phyloP scores from a whole-genome alignment of 2,113 vertebrate species.

The Thinocorus orbignyianus region DNA sequence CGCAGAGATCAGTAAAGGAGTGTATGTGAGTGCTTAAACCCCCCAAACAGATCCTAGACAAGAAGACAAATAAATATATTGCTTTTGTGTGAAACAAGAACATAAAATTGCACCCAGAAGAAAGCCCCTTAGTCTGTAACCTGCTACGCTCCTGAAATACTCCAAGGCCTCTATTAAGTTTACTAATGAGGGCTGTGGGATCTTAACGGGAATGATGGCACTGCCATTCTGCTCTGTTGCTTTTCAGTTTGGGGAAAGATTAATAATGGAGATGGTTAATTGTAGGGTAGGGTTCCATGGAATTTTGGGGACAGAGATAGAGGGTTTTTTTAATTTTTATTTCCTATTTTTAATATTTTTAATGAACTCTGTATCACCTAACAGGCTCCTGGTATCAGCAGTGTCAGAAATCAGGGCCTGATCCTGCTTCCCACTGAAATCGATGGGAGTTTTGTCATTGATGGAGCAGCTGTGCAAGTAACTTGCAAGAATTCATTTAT shows the following conservation, averaged over 20 bases:
- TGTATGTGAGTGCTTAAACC: neutral
- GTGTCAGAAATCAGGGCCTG: conserved; percentile 51
- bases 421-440: conserved; percentile 37
- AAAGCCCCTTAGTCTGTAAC: neutral
- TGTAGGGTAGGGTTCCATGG: neutral
- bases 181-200: conserved; percentile 39
- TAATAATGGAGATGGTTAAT: conserved; percentile 9
- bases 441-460: conserved; percentile 48
- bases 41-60: neutral
- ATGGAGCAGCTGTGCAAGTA: conserved; percentile 56
- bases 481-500: conserved; percentile 64
- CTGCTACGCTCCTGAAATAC: neutral
- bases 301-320: neutral
- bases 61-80: neutral
- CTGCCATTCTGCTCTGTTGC: neutral
- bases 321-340: neutral
- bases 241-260: neutral
- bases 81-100: neutral
- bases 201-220: neutral
- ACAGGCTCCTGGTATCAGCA: neutral
- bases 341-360: neutral
- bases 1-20: neutral
- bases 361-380: neutral
- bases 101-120: conserved; percentile 23
- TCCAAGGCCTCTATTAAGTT: neutral